Evolutionary conservation across 2,113 vertebrate genomes (phyloP).

Genomic region (Pterocles orientalis): DNA sequence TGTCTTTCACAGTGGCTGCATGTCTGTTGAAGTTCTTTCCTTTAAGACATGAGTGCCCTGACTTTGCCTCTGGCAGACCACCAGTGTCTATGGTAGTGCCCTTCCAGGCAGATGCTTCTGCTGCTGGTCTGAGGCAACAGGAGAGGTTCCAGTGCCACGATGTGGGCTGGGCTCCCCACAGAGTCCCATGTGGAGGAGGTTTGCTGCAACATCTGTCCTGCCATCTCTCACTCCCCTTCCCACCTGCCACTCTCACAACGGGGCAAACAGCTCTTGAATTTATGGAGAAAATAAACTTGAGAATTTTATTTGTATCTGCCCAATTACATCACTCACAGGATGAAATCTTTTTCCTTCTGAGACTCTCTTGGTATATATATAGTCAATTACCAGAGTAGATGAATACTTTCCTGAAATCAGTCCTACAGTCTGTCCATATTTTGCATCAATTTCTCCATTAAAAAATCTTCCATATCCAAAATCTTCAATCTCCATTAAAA

Average conservation of each 20-base stretch:
- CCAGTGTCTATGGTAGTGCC: background rate
- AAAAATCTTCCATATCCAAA: background rate
- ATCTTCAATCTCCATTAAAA: no score
- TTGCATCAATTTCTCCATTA: background rate
- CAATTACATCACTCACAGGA: background rate
- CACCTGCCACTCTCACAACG: background rate
- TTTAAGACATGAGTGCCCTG: background rate
- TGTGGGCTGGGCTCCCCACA: background rate
- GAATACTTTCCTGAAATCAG: background rate
- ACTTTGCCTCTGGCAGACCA: background rate
- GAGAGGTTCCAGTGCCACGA: background rate
- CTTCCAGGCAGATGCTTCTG: background rate
- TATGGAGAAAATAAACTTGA: background rate
- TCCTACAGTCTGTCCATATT: background rate
- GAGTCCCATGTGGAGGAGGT: rapidly evolving
- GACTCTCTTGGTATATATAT: background rate
- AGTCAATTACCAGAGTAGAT: background rate
- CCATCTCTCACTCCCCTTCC: rapidly evolving
- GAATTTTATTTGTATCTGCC: background rate
- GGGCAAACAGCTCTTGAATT: rapidly evolving
- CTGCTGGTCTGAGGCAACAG: background rate
- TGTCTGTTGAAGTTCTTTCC: background rate
- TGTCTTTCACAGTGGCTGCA: background rate
- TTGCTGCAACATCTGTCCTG: background rate
- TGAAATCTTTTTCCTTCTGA: background rate